These are phyloP conservation scores for Ernsta delagoae DNA, from an alignment of 2,888 invertebrate species.

Conservation along the genomic window DNA sequence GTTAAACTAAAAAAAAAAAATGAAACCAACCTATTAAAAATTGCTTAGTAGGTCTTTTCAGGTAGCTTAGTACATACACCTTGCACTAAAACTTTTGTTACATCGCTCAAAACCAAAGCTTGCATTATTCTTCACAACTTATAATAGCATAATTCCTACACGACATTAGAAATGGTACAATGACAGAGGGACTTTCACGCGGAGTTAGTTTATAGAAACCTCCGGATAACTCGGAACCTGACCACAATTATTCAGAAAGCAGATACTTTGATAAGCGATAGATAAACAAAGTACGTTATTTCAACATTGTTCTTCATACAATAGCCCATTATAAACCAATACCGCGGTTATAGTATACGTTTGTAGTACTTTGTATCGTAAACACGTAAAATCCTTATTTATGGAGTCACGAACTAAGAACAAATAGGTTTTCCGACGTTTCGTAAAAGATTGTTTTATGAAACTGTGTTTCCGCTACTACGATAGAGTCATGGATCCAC, in stretches of 20 bases:
- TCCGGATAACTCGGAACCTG: constrained; percentile 9
- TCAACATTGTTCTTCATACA: constrained; percentile 58
- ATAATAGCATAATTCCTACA: not conserved
- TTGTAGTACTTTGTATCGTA: constrained; percentile 41
- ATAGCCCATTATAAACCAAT: constrained; percentile 59
- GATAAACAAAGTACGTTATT: constrained; percentile 50
- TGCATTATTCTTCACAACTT: not conserved
- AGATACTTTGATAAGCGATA: constrained; percentile 34
- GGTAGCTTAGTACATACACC: too few relatives aligned
- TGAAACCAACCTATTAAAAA: too few relatives aligned
- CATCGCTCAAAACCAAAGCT: not conserved
- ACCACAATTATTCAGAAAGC: constrained; percentile 35
- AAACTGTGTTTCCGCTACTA: not conserved
- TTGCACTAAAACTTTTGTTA: not conserved
- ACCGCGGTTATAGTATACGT: constrained; percentile 48
- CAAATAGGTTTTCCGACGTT: constrained; percentile 22
- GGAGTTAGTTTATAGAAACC: constrained; percentile 12
- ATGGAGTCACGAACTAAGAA: constrained; percentile 47
- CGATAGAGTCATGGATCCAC: too few relatives aligned
- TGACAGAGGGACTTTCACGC: constrained; percentile 25
- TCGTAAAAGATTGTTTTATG: not conserved
- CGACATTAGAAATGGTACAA: constrained; percentile 14
- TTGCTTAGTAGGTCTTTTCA: too few relatives aligned
- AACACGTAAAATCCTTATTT: constrained; percentile 50
- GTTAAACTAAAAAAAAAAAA: too few relatives aligned